Base-by-base conservation (phyloP, 2,797 vertebrate species). In the Paguma larvata region DNA sequence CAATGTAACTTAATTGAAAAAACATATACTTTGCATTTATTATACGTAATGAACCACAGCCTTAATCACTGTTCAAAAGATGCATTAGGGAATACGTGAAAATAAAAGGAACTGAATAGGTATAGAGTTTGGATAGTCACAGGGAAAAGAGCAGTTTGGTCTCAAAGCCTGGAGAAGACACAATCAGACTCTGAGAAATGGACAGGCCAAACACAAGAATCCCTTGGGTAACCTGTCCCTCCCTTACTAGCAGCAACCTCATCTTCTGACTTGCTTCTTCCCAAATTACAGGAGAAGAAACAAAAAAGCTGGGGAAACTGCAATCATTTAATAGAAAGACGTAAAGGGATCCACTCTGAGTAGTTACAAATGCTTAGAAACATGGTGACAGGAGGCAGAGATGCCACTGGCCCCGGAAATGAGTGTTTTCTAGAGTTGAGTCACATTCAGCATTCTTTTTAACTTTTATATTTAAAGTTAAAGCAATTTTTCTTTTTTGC, bases 1-100 rank as follows among this genome's bases (percentile, higher is more conserved):
- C 16, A 89, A 10, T 91, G 4, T 80, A 89, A 90, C 67, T 65
- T 88, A 84, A 80, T 1, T 34, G 59, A 94, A 85, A 46, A 96
- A 97, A 82, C 7, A 53, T 9, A 6, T 65, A 62, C 5, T 85
- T 21, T 85, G 19, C 78, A 89, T 32, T 51, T 97, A 44, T 19
- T 44, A 46, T 32, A 93, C 85, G 32, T 85, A 96, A 79, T 3
- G 7, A 56, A 85, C 13, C 10, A 94, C 11, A 88, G 75, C 75
- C 91, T 73, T 89, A 92, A 92, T 46, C 51, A 38, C 38, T 95
- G 8, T 67, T 96, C n/a, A 73, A 93, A 95, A 94, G 41, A 78
- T 44, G 67, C 13, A 91, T 27, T 83, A 86, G 9, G 18, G 51
- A 83, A 44, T 32, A 93, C 72, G 0, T 68, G 10, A 82, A 91